Evolutionary conservation across 53 echinoderm and acorn worm species (phyloP).

Genomic region (Echinarachnius parma): DNA sequence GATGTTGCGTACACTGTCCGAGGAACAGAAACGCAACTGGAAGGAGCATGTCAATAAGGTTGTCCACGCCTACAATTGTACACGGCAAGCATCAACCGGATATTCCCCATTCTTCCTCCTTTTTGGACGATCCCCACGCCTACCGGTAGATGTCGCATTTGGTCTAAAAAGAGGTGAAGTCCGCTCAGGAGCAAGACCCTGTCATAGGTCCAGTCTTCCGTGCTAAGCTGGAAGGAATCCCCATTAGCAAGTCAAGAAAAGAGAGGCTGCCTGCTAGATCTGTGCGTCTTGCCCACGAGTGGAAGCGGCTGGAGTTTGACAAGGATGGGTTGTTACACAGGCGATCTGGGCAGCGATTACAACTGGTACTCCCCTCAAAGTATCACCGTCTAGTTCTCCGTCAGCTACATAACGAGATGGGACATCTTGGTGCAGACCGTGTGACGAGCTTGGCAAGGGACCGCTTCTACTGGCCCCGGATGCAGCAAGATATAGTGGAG

Average conservation of each 20-base stretch:
- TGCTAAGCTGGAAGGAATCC: conserved; percentile 15
- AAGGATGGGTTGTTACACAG: conserved; percentile 25
- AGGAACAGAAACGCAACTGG: conserved; percentile 33
- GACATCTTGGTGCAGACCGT: conserved; percentile 56
- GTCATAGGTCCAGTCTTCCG: conserved; percentile 14
- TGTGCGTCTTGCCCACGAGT: conserved; percentile 44
- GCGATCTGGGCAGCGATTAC: not conserved
- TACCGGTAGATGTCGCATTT: conserved; percentile 51
- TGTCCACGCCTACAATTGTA: conserved; percentile 74
- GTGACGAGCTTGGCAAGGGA: conserved; percentile 35
- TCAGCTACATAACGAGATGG: conserved; percentile 54
- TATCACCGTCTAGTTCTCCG: not conserved
- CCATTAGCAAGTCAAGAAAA: not conserved
- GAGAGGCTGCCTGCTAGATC: not conserved
- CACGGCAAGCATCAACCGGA: conserved; percentile 46
- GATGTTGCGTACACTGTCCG: conserved; percentile 49
- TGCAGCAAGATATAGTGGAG: conserved; percentile 35
- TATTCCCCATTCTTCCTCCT: conserved; percentile 48
- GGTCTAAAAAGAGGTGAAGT: no score
- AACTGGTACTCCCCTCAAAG: conserved; percentile 10
- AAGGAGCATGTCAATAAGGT: conserved; percentile 44
- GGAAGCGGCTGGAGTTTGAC: conserved; percentile 35
- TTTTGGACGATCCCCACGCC: conserved; percentile 39
- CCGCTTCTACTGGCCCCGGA: conserved; percentile 57
- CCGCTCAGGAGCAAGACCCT: conserved; percentile 45